These are phyloP conservation scores for Gonatopus flavifemur DNA, from an alignment of 1,140 invertebrate species.

Conservation along the genomic window DNA sequence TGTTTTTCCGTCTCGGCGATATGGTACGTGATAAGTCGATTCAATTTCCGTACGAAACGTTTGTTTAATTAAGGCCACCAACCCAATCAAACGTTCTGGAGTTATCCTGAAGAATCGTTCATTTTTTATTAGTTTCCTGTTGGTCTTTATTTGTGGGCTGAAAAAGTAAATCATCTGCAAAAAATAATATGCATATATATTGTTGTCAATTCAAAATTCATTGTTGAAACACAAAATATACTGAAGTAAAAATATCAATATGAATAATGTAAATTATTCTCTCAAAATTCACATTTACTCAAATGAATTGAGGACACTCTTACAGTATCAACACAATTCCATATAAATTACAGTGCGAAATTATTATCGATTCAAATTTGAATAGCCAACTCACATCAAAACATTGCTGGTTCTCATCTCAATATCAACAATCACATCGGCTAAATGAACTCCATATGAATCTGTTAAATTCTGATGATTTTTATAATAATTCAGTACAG, in stretches of 20 bases:
- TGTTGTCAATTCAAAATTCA: not conserved
- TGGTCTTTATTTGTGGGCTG: no score
- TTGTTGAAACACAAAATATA: not conserved
- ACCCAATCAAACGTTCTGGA: not conserved
- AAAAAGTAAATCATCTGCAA: no score
- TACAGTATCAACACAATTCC: no score
- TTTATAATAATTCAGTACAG: not conserved
- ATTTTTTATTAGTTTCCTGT: no score
- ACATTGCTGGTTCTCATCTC: not conserved
- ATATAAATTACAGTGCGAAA: no score
- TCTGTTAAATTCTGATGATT: not conserved
- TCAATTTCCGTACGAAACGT: not conserved
- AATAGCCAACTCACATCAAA: no score
- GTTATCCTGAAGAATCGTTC: not conserved
- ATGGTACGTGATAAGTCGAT: not conserved
- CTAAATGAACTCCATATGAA: not conserved
- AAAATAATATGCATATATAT: no score
- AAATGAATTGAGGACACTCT: no score
- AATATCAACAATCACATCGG: not conserved
- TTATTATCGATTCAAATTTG: no score
- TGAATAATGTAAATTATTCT: not conserved
- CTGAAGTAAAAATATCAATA: not conserved
- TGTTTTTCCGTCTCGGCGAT: not conserved
- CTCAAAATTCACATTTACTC: no score
- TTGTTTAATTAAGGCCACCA: not conserved